Evolutionary conservation across 2,113 vertebrate species (phyloP), one percentile per base, ranked within the genome.

Genomic region (Tachycineta bicolor): DNA sequence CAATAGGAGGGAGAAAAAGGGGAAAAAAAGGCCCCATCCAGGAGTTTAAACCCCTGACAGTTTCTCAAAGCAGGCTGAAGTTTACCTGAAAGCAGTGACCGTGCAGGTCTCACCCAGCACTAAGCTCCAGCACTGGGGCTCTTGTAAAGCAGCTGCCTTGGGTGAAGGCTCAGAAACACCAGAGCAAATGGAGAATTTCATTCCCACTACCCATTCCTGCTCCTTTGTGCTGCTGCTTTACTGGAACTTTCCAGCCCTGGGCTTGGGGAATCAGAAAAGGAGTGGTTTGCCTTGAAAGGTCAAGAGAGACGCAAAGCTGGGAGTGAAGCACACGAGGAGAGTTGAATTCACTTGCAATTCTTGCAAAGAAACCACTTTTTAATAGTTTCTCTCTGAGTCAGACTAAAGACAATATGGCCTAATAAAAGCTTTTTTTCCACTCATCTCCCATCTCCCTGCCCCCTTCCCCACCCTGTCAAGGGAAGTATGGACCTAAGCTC

Each of bases 321-420:
- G 60, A 87, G 73, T 43, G 29, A 34, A 14, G 64, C 14, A 46
- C 39, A 23, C 5, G 23, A 90, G 60, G 33, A 85, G 64, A 76
- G 85, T 28, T 34, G 43, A 70, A 89, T 55, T 74, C 37, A 17
- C 68, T 63, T 17, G 44, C 28, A 31, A 19, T 56, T 60, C 74
- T 76, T 80, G 73, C 47, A 74, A 37, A 68, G 73, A 92, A 93
- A 94, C 52, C 80, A 28, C 73, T 70, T 88, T 55, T 67, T 81
- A 70, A 88, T 55, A 74, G 52, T 74, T 94, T 87, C 76, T 88
- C 34, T 85, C 79, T 39, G 44, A 93, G 83, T 90, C 91, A 89
- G 69, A 50, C 43, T 63, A 59, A 74, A 70, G 70, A 83, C 75
- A 91, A 53, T 10, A 49, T 6, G 24, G 71, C 25, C 50, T 76